Evolutionary conservation across 2,888 invertebrate genomes (phyloP).

Genomic region (Anthrax anthrax): DNA sequence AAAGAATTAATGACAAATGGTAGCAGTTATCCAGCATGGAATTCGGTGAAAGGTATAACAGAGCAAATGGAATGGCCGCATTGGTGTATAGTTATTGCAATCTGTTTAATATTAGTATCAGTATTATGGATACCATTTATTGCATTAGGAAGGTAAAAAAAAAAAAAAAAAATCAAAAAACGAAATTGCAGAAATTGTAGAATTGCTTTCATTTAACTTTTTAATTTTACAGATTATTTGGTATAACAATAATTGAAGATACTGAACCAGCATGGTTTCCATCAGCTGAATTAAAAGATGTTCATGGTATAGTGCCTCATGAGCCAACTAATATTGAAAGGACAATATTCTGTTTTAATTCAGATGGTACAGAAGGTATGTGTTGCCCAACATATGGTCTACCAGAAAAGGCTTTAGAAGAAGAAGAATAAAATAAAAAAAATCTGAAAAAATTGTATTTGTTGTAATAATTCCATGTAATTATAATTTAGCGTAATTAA

Average conservation of each 20-base stretch:
- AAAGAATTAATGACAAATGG: constrained; percentile 66
- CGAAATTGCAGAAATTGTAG: no score
- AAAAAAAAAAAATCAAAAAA: neutral
- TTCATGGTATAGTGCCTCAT: constrained; percentile 75
- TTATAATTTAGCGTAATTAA: no score
- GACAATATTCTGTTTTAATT: constrained; percentile 66
- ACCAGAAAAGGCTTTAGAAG: constrained; percentile 31
- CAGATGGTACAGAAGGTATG: constrained; percentile 68
- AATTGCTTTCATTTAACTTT: neutral
- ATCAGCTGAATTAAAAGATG: constrained; percentile 72
- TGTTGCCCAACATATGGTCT: constrained; percentile 53
- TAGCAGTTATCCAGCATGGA: constrained; percentile 77
- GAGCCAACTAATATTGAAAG: constrained; percentile 65
- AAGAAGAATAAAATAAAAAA: constrained; percentile 31
- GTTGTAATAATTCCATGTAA: no score
- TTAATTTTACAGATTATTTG: constrained; percentile 50
- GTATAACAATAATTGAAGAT: constrained; percentile 67
- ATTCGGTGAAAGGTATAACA: constrained; percentile 53
- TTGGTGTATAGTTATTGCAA: constrained; percentile 66
- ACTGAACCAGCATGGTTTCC: constrained; percentile 90
- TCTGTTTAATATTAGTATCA: constrained; percentile 59
- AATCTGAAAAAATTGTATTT: no score
- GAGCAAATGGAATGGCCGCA: constrained; percentile 71
- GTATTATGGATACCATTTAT: constrained; percentile 78
- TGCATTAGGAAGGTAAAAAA: constrained; percentile 58